Base-by-base conservation (phyloP, 2,797 vertebrate species). In the Psittacula derbiana region DNA sequence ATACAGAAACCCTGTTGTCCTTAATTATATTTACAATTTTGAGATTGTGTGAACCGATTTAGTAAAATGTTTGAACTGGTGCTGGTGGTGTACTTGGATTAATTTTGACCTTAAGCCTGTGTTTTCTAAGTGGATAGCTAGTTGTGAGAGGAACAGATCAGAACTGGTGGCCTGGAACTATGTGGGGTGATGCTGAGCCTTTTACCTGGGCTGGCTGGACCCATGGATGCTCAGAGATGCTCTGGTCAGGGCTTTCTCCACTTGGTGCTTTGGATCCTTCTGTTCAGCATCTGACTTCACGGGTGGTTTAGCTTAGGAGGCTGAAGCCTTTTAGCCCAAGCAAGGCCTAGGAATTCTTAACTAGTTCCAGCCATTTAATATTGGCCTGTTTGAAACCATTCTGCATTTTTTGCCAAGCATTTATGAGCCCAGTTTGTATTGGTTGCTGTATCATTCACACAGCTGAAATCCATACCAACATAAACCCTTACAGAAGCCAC, bases 41-140 rank as follows among this genome's bases (percentile, higher is more conserved):
- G 97, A 98, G 98, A 98, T 98, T 96, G 98, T 99, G 98, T 98
- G 98, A 98, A 98, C 98, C 97, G 98, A 98, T 98, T 98, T 98
- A 98, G 98, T 98, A 98, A 98, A 98, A 98, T 98, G 98, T 98
- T 97, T 97, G 91, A 98, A 97, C 97, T 97, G 98, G 97, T 98
- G 96, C 80, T 95, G 58, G 27, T 91, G 94, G 93, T 93, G 81
- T 97, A 96, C 93, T 96, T 91, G 95, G 79, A 71, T 96, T 92
- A 38, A 64, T 96, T 79, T 91, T 94, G 88, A 72, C 40, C 46
- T 46, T 46, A 71, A 91, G 15, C 14, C 15, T 88, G 67, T 8
- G 1, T 23, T 76, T 86, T 74, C 61, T 36, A 20, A n/a, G 23
- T 43, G 25, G 23, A 11, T 20, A 66, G 36, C 27, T 41, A 27